Conservation (phyloP, 2,888 invertebrate genomes). For the Luperina nickerlii region DNA sequence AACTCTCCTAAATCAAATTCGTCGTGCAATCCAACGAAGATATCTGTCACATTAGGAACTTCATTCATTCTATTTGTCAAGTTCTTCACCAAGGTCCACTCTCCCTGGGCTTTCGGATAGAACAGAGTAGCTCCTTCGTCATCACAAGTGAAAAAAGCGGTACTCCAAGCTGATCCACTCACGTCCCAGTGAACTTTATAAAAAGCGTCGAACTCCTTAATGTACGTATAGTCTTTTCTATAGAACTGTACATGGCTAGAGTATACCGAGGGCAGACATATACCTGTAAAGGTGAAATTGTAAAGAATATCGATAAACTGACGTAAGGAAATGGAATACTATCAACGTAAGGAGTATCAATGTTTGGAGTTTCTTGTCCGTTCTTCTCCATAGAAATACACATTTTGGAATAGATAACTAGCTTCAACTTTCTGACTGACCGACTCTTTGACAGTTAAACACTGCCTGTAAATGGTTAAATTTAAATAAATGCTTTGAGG, state of each 20-base stretch:
- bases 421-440: no score
- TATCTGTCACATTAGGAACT: constrained; percentile 65
- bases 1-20: constrained; percentile 73
- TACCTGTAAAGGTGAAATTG: constrained; percentile 51
- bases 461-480: no score
- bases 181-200: constrained; percentile 75
- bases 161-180: constrained; percentile 64
- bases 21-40: constrained; percentile 74
- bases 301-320: background rate
- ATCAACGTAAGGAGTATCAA: background rate
- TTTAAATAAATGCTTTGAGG: background rate
- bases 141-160: constrained; percentile 71
- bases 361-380: no score
- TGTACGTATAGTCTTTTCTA: constrained; percentile 74
- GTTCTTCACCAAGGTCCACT: constrained; percentile 72
- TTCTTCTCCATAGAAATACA: no score
- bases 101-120: constrained; percentile 69
- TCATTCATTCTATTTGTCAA: constrained; percentile 53
- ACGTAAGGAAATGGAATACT: no score
- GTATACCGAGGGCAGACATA: constrained; percentile 43
- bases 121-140: constrained; percentile 75
- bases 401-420: no score
- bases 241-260: constrained; percentile 69
- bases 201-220: constrained; percentile 72
- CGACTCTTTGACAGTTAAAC: no score